Base-by-base conservation (phyloP, 2,797 vertebrate genomes). In the Lithobates pipiens region DNA sequence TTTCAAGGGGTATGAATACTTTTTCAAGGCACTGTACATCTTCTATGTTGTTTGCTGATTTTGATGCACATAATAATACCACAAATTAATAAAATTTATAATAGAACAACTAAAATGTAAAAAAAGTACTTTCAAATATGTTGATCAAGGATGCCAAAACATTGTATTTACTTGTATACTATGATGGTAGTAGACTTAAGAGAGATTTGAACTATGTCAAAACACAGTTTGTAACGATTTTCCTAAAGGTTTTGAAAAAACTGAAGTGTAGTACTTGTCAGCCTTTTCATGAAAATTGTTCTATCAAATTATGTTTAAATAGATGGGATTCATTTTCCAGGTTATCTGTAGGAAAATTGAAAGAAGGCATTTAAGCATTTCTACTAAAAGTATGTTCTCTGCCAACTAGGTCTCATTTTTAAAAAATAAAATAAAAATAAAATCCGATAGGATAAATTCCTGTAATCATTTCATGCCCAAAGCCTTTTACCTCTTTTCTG, bases 261-360 rank as follows among this genome's bases (percentile, higher is more conserved):
- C 16, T 15, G 34, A 68, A 44, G 13, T 78, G 16, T 44, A 68
- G 36, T 79, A 50, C 76, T 65, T 67, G 16, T 16, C 42, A 80
- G 67, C 67, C 71, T 80, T 23, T 80, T 34, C 29, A 10, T 80
- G 25, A 70, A 70, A 70, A 80, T 70, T 54, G 18, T 23, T 57
- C 36, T 44, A 67, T 80, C 27, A 80, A 54, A 65, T 82, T 65
- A 63, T 34, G 70, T 63, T 65, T 39, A 74, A 39, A 82, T 63
- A 82, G 16, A 82, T 63, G 23, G 15, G 9, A 29, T 23, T 67
- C 10, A 18, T 70, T 79, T 79, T 50, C 77, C 69, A 69, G 65
- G 42, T 32, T 23, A 78, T 68, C 77, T 78, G 39, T 50, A 54
- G n/a, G 34, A 36, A n/a, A 70, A 36, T 15, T 70, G 23, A 4